Conservation (phyloP, 1,140 invertebrate genomes). For the Philotrypesis tridentata region DNA sequence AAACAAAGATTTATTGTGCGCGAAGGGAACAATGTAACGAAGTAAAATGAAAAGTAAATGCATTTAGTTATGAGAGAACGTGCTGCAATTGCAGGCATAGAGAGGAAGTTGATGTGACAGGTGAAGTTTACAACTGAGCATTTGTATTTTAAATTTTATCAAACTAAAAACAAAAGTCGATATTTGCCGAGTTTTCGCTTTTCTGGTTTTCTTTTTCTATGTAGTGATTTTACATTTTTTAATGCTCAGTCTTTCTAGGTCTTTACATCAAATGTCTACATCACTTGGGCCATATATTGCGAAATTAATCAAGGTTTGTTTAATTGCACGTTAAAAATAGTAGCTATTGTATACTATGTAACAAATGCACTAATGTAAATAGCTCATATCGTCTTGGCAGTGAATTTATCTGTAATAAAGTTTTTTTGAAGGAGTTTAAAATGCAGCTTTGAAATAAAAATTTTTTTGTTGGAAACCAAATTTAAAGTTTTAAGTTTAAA, state of each 20-base stretch:
- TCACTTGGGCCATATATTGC: background rate
- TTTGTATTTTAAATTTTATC: constrained; percentile 23
- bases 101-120: constrained; percentile 11
- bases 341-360: background rate
- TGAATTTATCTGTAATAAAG: no score
- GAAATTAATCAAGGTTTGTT: background rate
- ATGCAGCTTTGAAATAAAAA: no score
- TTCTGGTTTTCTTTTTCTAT: background rate
- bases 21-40: background rate
- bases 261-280: background rate
- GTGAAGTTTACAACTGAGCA: constrained; percentile 6
- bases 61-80: background rate
- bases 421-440: no score
- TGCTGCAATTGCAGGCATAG: background rate
- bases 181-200: background rate
- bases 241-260: background rate
- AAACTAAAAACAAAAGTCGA: background rate
- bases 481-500: constrained; percentile 17
- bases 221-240: background rate
- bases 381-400: no score
- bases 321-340: background rate
- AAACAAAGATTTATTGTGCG: background rate
- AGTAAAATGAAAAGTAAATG: background rate
- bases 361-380: background rate
- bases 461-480: no score